Evolutionary conservation across 1,140 invertebrate species (phyloP), one percentile per base, ranked within the genome.

Genomic region (Nephila pilipes): DNA sequence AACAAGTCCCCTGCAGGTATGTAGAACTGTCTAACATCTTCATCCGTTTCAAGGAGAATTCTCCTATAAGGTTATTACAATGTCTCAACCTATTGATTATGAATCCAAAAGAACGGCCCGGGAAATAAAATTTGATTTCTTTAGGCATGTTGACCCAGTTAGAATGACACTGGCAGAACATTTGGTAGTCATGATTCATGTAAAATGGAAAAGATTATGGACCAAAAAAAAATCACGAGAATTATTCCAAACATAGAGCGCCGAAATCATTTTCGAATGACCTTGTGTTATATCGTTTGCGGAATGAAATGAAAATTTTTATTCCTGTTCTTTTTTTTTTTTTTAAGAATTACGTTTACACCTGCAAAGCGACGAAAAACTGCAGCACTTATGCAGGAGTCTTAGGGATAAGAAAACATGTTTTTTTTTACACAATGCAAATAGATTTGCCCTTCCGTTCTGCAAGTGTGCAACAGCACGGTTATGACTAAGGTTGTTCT

Each of bases 401-500:
- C 36, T 32, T 20, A 14, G 1, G 29, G 69, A 22, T 46, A 29
- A 75, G 69, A 18, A 75, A 36, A 20, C 18, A 6, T 1, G 12
- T 18, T 18, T 8, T 32, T 69, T 69, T 75, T 36, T 25, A 75
- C 36, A 32, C 69, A 32, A 75, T 75, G 69, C 29, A 75, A 75
- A 75, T 75, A 18, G 69, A 36, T 75, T 75, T 75, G 69, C 29
- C 69, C 69, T 75, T 75, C 69, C 69, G 29, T 75, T 75, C 69
- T 32, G 12, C 18, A 75, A 75, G 29, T 75, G 69, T 36, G 14
- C 32, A 75, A 36, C 69, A 75, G 69, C 69, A 6, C 32, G 69
- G 32, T 18, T 75, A n/a, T n/a, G 29, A 75, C 69, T 75, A 75
- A 75, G 69, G 29, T 36, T 75, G 18, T 75, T 75, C 69, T 36